Evolutionary conservation across 2,113 vertebrate species (phyloP), one percentile per base, ranked within the genome.

Genomic region (Cavia aperea): DNA sequence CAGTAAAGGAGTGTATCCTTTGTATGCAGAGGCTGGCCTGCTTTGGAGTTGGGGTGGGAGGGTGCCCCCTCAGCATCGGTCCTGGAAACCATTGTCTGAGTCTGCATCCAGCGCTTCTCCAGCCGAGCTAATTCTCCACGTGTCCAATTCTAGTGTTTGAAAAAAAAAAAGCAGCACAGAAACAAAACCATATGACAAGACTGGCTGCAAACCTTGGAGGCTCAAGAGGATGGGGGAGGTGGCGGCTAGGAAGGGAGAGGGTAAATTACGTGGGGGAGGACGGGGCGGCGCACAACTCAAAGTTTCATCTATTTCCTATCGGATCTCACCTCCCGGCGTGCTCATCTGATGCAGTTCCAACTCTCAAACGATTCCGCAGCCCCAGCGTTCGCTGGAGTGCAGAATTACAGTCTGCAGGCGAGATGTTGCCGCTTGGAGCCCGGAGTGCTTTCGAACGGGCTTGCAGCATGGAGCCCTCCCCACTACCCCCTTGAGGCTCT

Each of bases 161-260:
- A 96, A 85, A 96, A 81, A 73, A 96, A 93, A 81, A 81, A 94
- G 12, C 7, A 95, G 95, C 88, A 90, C 77, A 94, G 94, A 96
- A 96, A 96, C 95, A 96, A 95, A 96, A 96, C 96, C 96, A 96
- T 96, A 95, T 96, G 96, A 96, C 95, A 95, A 24, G 93, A 93
- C 95, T 96, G 92, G 90, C 95, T 94, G 95, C 87, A 96, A 96
- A 96, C 85, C 93, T 94, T 89, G 73, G 93, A 91, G 95, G 95
- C 91, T 87, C 56, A 19, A 92, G 81, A 60, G 89, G 73, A 51
- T 87, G 91, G 96, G 93, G 95, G 93, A 95, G 94, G 93, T 84
- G 93, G 94, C 18, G 43, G 91, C 84, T 83, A 81, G 60, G 86
- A 83, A 95, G 88, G 85, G 75, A 88, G 87, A 93, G 77, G 93